Evolutionary conservation across 1,140 invertebrate species (phyloP), one percentile per base, ranked within the genome.

Genomic region (Drosophila kohkoa): DNA sequence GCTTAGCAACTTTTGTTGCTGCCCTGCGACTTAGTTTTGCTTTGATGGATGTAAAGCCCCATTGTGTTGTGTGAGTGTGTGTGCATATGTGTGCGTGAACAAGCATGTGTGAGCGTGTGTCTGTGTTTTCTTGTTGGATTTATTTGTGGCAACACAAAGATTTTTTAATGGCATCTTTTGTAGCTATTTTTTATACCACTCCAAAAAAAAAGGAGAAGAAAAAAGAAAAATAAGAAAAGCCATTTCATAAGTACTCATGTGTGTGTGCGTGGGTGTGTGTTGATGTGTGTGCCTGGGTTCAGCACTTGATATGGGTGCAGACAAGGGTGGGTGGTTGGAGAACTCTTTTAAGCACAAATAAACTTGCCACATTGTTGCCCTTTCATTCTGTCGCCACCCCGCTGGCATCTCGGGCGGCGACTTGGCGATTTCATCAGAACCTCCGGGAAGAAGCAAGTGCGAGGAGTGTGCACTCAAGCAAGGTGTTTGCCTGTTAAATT

Each of bases 151-250:
- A 88, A 75, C 78, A 89, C 81, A 89, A 85, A 89, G 86, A 89
- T 89, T 90, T 89, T 88, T 88, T 88, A 88, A 89, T 89, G 86
- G 86, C 86, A 89, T 90, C 85, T 89, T 89, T 90, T 89, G 86
- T 90, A 88, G 85, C 85, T 85, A 90, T 89, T 89, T 89, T 83
- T 89, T 79, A 85, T 81, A 81, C 62, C 64, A 55, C 25, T 59
- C 32, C 11, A n/a, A 45, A 59, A 67, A 15, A 45, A 65, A 55
- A 46, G 4, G 20, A 25, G 54, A 30, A n/a, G 16, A 57, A 41
- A 48, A 35, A 62, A 32, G 45, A 46, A 49, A 35, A 15, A 57
- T 16, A 32, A 57, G 15, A 57, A 79, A 86, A 81, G 75, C 82
- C 78, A 82, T 87, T 73, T 79, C 75, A 86, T 85, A 85, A 87